These are phyloP conservation scores for Phacellophora camtschatica DNA, from an alignment of 30 jellyfish, hydroid and myxozoan species.

Conservation along the genomic window DNA sequence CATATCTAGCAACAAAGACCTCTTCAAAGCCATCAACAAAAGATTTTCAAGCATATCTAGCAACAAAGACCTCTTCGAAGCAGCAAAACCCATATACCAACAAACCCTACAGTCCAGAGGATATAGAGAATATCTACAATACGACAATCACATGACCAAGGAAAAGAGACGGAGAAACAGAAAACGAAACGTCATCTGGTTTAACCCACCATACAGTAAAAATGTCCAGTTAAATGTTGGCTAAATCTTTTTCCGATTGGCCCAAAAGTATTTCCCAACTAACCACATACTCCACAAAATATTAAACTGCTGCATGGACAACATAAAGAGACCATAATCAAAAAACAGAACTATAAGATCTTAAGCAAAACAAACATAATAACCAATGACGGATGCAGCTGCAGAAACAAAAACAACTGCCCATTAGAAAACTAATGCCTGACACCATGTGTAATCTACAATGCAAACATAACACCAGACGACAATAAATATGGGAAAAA, in stretches of 20 bases:
- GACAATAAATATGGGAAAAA: not conserved
- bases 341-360: not conserved
- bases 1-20: too few relatives aligned
- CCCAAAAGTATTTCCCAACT: not conserved
- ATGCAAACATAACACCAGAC: not conserved
- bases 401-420: slow-evolving; percentile 7
- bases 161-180: too few relatives aligned
- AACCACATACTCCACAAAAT: too few relatives aligned
- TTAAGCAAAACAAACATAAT: not conserved
- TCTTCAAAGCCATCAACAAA: too few relatives aligned
- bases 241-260: not conserved
- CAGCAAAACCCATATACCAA: not conserved
- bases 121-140: too few relatives aligned
- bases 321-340: too few relatives aligned
- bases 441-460: slow-evolving; percentile 1
- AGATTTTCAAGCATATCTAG: too few relatives aligned
- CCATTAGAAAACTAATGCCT: slow-evolving; percentile 1
- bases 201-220: not conserved
- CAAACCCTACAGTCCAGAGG: not conserved
- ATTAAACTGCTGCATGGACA: too few relatives aligned
- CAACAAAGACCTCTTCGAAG: not conserved
- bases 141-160: too few relatives aligned
- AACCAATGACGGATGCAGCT: not conserved
- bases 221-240: not conserved
- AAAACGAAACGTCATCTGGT: not conserved